These are phyloP conservation scores for Coturnix japonica DNA, from an alignment of 2,113 vertebrate species.

Conservation along the genomic window DNA sequence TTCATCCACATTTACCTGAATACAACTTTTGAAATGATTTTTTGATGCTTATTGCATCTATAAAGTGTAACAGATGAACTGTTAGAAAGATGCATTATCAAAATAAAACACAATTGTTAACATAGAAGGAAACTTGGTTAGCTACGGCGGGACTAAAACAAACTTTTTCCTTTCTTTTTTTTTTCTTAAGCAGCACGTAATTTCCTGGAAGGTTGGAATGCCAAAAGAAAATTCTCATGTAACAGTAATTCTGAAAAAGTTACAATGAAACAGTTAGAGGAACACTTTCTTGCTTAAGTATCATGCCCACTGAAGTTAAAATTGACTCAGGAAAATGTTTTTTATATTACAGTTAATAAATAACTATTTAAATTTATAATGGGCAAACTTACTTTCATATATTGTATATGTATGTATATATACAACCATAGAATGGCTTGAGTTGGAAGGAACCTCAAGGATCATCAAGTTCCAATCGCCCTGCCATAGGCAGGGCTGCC, in stretches of 20 bases:
- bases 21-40: neutral
- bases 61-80: conserved; percentile 1
- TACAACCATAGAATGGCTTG: no score
- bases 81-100: neutral
- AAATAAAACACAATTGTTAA: neutral
- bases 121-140: neutral
- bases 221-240: neutral
- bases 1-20: neutral
- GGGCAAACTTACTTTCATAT: neutral
- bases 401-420: neutral
- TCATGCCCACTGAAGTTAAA: neutral
- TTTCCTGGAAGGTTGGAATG: neutral
- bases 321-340: neutral
- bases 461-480: no score
- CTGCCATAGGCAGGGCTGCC: no score
- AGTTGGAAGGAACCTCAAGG: no score
- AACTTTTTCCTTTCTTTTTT: neutral
- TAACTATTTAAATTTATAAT: neutral
- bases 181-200: neutral
- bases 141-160: neutral
- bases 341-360: neutral
- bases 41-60: neutral
- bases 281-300: neutral
- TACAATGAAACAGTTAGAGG: neutral
- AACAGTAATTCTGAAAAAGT: neutral